Conservation (phyloP, 2,113 vertebrate genomes). For the Phycodurus eques region DNA sequence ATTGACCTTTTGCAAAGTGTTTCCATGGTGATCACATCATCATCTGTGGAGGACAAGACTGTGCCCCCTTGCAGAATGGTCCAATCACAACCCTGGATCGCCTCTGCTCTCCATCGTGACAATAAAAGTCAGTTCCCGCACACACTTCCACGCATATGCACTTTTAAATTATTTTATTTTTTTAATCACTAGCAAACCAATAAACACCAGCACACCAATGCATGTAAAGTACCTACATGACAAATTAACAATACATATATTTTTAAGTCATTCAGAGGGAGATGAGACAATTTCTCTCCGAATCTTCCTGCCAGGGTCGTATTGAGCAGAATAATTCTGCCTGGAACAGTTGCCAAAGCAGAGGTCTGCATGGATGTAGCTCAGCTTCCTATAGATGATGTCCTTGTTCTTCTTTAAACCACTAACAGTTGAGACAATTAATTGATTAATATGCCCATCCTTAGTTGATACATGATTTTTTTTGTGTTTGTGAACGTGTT, state of each 20-base stretch:
- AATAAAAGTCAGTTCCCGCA: constrained; percentile 78
- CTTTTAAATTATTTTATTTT: neutral
- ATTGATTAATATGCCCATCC: too few relatives aligned
- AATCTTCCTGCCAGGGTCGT: neutral
- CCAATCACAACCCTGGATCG: constrained; percentile 78
- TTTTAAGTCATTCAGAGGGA: neutral
- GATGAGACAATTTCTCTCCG: neutral
- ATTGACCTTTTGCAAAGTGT: constrained; percentile 58
- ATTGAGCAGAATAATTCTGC: too few relatives aligned
- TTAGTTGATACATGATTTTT: too few relatives aligned
- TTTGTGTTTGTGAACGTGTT: too few relatives aligned
- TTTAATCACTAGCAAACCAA: neutral
- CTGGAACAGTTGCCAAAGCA: neutral
- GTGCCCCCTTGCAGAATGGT: constrained; percentile 79
- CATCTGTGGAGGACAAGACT: constrained; percentile 78
- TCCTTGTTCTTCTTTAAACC: too few relatives aligned
- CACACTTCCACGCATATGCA: constrained; percentile 20
- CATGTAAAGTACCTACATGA: neutral
- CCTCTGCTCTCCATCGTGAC: constrained; percentile 75
- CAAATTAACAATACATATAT: neutral
- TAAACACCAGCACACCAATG: neutral
- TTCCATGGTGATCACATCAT: constrained; percentile 84
- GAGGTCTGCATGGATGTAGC: neutral
- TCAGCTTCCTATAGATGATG: neutral
- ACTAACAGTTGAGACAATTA: too few relatives aligned